phyloP scores from a whole-genome alignment of 2,888 invertebrate genomes.

The Ormyrus labotus region DNA sequence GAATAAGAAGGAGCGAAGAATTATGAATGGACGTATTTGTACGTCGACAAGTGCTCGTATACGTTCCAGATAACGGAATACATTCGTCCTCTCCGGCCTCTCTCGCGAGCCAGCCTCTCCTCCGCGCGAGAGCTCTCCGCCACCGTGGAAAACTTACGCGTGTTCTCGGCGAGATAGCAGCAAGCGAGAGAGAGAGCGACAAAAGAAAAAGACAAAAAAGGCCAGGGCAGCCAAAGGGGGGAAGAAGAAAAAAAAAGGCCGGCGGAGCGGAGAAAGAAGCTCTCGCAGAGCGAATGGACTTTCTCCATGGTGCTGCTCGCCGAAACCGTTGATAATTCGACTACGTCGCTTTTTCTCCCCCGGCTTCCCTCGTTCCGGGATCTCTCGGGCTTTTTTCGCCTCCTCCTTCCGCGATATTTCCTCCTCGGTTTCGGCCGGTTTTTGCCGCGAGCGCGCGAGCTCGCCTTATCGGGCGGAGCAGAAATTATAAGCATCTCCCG shows the following conservation, averaged over 20 bases:
- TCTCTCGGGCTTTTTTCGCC: constrained; percentile 1
- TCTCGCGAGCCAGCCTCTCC: too few species aligned
- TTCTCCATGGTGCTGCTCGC: constrained; percentile 47
- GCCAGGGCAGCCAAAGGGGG: not conserved
- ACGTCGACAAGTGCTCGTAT: not conserved
- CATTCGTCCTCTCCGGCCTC: not conserved
- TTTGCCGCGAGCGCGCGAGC: not conserved
- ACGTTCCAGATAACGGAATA: not conserved
- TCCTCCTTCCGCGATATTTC: constrained; percentile 15
- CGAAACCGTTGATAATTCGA: constrained; percentile 61
- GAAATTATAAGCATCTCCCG: constrained; percentile 36
- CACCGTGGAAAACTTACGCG: too few species aligned
- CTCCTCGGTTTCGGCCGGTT: not conserved
- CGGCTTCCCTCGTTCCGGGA: constrained; percentile 43
- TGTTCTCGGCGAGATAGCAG: too few species aligned
- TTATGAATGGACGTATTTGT: not conserved
- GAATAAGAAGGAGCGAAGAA: not conserved
- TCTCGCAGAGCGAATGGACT: constrained; percentile 55
- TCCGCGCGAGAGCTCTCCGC: too few species aligned
- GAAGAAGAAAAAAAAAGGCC: not conserved
- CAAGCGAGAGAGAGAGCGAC: not conserved
- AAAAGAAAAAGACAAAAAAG: constrained; percentile 46
- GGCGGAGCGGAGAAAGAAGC: too few species aligned
- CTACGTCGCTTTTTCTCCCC: constrained; percentile 54
- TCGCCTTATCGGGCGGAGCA: constrained; percentile 34